Base-by-base conservation (phyloP, 2,888 invertebrate species). In the Rhagium mordax region DNA sequence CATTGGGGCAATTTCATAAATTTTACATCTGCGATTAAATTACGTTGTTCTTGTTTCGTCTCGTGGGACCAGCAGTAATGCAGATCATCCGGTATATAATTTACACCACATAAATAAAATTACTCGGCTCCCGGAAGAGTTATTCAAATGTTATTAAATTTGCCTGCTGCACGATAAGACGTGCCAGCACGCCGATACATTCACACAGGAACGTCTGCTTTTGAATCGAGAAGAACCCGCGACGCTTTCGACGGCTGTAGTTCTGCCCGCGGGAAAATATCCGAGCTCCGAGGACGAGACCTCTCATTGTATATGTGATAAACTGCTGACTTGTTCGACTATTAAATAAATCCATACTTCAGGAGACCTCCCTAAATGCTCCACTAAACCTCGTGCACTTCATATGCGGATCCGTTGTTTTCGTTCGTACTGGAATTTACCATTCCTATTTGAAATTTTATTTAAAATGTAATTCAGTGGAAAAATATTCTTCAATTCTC, bases 81-180 rank as follows among this genome's bases (percentile, higher is more conserved):
- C 24, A 27, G 47, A 49, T 64, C 64, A 49, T 65, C 33, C 53
- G 3, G 60, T 48, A 27, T 70, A 70, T 72, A 75, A 70, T 75
- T 75, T 75, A 75, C 72, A 67, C 61, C 70, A 61, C 72, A 72
- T 72, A 74, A 74, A 75, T 75, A 75, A 72, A 66, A 70, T 72
- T 72, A 75, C 53, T 66, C 65, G 15, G 71, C 33, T 69, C 69
- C 55, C 57, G 66, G 55, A 53, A 48, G 55, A 61, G 70, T 66
- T 65, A 66, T 69, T 69, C 72, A 64, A 72, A 71, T 70, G 67
- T 70, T 75, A 72, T 75, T 75, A 72, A 72, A 72, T 72, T 72
- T 72, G 49, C 66, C 48, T 59, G n/a, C 13, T 61, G 55, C 70
- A 53, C 53, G 33, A 29, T 18, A 20, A 13, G 51, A 24, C 29